A percentile compares a stretch with the other conserved stretches of the same genome.
Conservation (phyloP, 92 coral and sea anemone genomes). For the Hydrozoanthus gracilis region DNA sequence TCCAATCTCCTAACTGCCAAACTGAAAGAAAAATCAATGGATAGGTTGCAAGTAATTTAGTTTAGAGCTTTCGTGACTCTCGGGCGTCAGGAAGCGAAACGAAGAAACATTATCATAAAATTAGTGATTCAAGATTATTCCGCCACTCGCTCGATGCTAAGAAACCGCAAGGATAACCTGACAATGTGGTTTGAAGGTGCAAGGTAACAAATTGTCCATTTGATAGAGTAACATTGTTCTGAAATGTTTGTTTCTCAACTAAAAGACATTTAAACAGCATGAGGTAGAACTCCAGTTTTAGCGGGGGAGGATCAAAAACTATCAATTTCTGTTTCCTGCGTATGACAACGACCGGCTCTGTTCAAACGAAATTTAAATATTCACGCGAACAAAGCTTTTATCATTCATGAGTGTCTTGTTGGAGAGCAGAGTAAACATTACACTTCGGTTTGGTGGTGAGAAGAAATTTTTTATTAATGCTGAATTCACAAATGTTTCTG, state of each 20-base stretch:
- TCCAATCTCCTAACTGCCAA: not conserved
- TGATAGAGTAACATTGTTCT: slow-evolving; percentile 36
- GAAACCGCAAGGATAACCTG: slow-evolving; percentile 48
- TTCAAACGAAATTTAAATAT: slow-evolving; percentile 52
- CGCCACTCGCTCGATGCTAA: slow-evolving; percentile 45
- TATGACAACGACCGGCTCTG: slow-evolving; percentile 53
- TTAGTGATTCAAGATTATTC: slow-evolving; percentile 52
- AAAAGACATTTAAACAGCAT: slow-evolving; percentile 48
- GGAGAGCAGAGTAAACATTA: slow-evolving; percentile 44
- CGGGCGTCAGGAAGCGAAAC: slow-evolving; percentile 50
- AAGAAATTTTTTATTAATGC: slow-evolving; percentile 10
- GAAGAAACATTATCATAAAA: slow-evolving; percentile 48
- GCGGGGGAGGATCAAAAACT: slow-evolving; percentile 50
- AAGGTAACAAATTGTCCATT: slow-evolving; percentile 33
- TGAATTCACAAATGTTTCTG: slow-evolving; percentile 22
- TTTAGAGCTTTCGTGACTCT: slow-evolving; percentile 44
- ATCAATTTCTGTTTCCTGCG: slow-evolving; percentile 52
- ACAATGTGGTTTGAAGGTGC: slow-evolving; percentile 40
- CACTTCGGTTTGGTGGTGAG: slow-evolving; percentile 15
- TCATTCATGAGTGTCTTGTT: slow-evolving; percentile 42
- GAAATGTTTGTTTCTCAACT: slow-evolving; percentile 36
- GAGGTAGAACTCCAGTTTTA: slow-evolving; percentile 29
- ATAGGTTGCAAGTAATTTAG: slow-evolving; percentile 10
- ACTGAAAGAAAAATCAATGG: not conserved
- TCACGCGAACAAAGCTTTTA: slow-evolving; percentile 56